phyloP scores from a whole-genome alignment of 2,797 vertebrate genomes.

The Mycteria americana region DNA sequence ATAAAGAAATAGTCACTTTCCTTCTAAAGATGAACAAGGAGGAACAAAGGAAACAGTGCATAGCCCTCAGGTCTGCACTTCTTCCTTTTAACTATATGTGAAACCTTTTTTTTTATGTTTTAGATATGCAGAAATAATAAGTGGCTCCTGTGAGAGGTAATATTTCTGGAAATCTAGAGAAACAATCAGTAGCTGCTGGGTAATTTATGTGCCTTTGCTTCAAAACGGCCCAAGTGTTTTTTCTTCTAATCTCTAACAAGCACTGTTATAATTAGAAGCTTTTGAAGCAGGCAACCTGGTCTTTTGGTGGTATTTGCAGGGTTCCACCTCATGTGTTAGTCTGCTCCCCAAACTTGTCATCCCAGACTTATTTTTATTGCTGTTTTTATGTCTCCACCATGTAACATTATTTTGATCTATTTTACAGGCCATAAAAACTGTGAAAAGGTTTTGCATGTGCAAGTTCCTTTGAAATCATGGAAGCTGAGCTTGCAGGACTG shows the following conservation, averaged over 20 bases:
- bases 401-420: slow-evolving; percentile 44
- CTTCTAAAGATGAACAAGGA: background rate
- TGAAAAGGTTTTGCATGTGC: background rate
- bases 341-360: background rate
- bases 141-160: background rate
- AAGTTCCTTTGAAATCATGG: slow-evolving; percentile 17
- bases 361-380: slow-evolving; percentile 25
- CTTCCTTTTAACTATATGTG: background rate
- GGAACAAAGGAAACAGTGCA: background rate
- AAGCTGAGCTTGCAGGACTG: background rate
- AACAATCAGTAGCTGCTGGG: background rate
- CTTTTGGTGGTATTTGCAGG: background rate
- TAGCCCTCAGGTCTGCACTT: background rate
- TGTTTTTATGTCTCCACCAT: slow-evolving; percentile 20
- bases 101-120: background rate
- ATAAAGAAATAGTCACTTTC: background rate
- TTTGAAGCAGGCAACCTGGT: background rate
- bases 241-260: background rate
- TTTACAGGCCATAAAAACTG: slow-evolving; percentile 29
- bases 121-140: slow-evolving; percentile 30
- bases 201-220: slow-evolving; percentile 34
- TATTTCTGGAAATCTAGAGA: slow-evolving; percentile 12
- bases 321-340: background rate
- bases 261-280: background rate
- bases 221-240: background rate